These are phyloP conservation scores for Petroica traversi DNA, from an alignment of 2,113 vertebrate genomes.

Conservation along the genomic window DNA sequence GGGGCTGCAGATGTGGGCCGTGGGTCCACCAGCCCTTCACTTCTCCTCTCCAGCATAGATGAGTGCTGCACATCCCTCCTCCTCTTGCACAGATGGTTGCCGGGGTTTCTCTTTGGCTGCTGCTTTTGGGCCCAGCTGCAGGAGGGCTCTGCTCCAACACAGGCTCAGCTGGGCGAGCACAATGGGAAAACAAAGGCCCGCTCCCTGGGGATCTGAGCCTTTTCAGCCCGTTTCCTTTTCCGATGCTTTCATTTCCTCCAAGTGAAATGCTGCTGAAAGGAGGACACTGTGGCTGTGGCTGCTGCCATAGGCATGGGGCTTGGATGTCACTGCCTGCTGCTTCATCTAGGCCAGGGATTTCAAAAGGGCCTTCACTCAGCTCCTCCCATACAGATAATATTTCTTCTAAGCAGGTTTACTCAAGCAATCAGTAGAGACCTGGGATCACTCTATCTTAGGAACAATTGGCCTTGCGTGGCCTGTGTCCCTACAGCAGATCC, in stretches of 20 bases:
- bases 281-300: not conserved
- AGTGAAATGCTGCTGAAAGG: conserved; percentile 30
- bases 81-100: not conserved
- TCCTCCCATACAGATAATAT: not conserved
- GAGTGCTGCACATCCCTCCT: not conserved
- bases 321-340: not conserved
- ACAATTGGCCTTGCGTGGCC: not conserved
- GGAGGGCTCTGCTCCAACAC: conserved; percentile 64
- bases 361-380: not conserved
- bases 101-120: conserved; percentile 48
- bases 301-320: not conserved
- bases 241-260: conserved; percentile 34
- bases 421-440: not conserved
- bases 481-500: not conserved
- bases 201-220: conserved; percentile 21
- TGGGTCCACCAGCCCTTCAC: not conserved
- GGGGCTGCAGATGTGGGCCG: not conserved
- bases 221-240: conserved; percentile 58
- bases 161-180: conserved; percentile 57
- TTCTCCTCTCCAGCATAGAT: not conserved
- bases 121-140: conserved; percentile 56
- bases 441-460: not conserved
- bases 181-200: conserved; percentile 39
- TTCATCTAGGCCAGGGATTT: not conserved
- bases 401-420: not conserved